Percentiles rank a stretch among this genome's conserved stretches.
These are phyloP conservation scores for Amiota communis DNA, from an alignment of 2,888 invertebrate genomes.

Conservation along the genomic window DNA sequence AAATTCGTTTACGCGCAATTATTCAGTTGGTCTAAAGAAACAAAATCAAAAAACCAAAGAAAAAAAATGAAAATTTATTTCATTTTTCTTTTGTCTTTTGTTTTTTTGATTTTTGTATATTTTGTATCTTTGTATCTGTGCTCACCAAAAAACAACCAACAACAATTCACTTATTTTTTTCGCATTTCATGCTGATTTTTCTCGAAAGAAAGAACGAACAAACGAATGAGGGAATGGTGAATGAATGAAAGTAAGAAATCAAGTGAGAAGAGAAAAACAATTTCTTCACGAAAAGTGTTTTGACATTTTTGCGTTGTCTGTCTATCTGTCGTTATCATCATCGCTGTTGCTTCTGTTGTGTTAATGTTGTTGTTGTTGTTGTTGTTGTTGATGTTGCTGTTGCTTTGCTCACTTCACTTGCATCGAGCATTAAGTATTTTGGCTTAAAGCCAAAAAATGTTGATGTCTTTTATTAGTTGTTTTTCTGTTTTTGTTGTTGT, in stretches of 20 bases:
- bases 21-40: constrained; percentile 66
- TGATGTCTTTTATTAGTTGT: constrained; percentile 50
- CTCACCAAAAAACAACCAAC: no score
- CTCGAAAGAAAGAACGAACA: constrained; percentile 19
- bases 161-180: no score
- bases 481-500: constrained; percentile 23
- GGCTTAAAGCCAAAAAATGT: constrained; percentile 56
- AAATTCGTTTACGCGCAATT: constrained; percentile 59
- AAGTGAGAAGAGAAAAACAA: no score
- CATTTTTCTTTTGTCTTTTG: background rate
- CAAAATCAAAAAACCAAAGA: no score
- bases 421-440: constrained; percentile 63
- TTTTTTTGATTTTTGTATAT: background rate
- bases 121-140: no score
- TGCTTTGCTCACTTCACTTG: constrained; percentile 60
- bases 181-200: constrained; percentile 2
- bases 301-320: constrained; percentile 54
- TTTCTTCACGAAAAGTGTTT: constrained; percentile 15
- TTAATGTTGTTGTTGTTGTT: constrained; percentile 54
- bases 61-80: constrained; percentile 52
- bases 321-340: constrained; percentile 21
- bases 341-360: constrained; percentile 27
- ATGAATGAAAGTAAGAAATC: no score
- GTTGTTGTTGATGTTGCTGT: no score
- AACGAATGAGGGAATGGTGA: no score